A percentile compares a stretch with the other conserved stretches of the same genome.
Evolutionary conservation across 2,888 invertebrate species (phyloP).

Genomic region (Heliconius hortense): DNA sequence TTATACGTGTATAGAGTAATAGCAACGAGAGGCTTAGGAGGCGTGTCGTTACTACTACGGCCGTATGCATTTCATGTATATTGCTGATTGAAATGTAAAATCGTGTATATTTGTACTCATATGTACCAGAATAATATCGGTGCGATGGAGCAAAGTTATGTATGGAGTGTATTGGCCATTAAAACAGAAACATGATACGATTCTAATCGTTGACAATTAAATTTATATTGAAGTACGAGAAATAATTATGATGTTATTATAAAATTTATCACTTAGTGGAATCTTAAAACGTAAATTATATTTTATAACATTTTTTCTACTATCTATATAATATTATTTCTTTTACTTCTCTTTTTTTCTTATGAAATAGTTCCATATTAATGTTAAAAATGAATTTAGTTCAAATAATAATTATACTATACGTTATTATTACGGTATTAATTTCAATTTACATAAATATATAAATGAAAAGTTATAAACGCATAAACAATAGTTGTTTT

Average conservation of each 20-base stretch:
- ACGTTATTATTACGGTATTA: no score
- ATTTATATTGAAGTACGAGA: background rate
- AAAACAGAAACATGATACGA: constrained; percentile 6
- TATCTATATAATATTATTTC: background rate
- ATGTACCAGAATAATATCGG: background rate
- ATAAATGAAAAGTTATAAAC: background rate
- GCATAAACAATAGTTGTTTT: no score
- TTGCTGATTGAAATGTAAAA: constrained; percentile 41
- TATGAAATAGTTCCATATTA: background rate
- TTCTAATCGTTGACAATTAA: background rate
- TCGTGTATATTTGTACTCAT: constrained; percentile 22
- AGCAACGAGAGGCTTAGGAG: constrained; percentile 51
- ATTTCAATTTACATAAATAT: background rate
- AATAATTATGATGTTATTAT: background rate
- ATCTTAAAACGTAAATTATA: background rate
- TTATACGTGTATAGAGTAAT: constrained; percentile 60
- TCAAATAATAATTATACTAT: background rate
- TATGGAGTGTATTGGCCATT: background rate
- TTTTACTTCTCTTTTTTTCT: background rate
- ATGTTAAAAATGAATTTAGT: background rate
- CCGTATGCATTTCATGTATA: constrained; percentile 39
- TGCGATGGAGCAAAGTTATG: background rate
- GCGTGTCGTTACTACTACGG: constrained; percentile 46
- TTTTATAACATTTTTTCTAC: background rate
- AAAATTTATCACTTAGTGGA: background rate